Percentiles rank a stretch among this genome's conserved stretches.
phyloP scores from a whole-genome alignment of 2,113 vertebrate species.

The Brachirus orientalis region DNA sequence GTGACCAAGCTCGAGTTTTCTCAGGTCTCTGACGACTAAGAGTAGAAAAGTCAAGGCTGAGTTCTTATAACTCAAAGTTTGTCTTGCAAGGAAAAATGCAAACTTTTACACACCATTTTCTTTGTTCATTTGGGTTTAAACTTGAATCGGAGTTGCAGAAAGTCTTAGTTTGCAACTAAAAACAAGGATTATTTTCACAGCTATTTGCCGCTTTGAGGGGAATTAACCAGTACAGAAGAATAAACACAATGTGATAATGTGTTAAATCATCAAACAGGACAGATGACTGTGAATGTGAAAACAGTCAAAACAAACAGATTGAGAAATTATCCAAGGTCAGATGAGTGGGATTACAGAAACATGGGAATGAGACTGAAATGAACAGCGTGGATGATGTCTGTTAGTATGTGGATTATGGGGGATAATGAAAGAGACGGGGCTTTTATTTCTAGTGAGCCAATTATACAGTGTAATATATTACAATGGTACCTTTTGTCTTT shows the following conservation, averaged over 20 bases:
- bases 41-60: constrained; percentile 49
- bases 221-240: neutral
- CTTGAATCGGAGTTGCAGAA: no score
- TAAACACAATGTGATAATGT: neutral
- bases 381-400: constrained; percentile 34
- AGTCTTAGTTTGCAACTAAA: neutral
- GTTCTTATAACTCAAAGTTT: constrained; percentile 9
- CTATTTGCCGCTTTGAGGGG: neutral
- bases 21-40: constrained; percentile 29
- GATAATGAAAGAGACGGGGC: neutral
- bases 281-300: neutral
- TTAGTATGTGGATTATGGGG: constrained; percentile 42
- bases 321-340: constrained; percentile 23
- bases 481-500: constrained; percentile 3
- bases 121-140: no score
- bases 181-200: no score
- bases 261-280: neutral
- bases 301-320: constrained; percentile 30
- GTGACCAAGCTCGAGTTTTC: constrained; percentile 19
- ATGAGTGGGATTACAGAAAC: constrained; percentile 51
- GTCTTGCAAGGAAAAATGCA: neutral
- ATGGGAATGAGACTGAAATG: constrained; percentile 14
- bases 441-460: neutral
- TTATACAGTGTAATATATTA: neutral
- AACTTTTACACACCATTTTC: no score